These are phyloP conservation scores for Bicyclus anynana DNA, from an alignment of 1,140 invertebrate species.

Conservation along the genomic window DNA sequence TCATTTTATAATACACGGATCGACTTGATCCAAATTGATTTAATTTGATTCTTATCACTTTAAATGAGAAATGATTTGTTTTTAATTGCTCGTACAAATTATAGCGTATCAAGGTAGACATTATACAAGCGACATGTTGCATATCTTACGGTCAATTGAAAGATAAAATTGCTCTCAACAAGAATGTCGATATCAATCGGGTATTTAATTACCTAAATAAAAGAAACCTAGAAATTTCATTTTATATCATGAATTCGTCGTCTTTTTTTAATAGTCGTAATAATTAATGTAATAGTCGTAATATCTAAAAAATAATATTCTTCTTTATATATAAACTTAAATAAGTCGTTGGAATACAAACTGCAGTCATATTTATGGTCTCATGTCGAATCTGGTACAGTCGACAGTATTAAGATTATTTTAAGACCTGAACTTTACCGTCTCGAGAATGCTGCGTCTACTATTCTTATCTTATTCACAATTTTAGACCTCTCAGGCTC, in stretches of 20 bases:
- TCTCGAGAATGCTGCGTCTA: constrained; percentile 16
- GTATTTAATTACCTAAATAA: constrained; percentile 9
- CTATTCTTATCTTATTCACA: constrained; percentile 22
- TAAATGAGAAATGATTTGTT: background rate
- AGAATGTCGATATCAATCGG: constrained; percentile 16
- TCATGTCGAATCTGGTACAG: constrained; percentile 16
- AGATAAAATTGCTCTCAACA: constrained; percentile 13
- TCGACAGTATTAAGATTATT: constrained; percentile 38
- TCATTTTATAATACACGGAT: too few relatives aligned
- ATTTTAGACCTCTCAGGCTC: constrained; percentile 13
- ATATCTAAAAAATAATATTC: too few relatives aligned
- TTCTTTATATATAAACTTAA: background rate
- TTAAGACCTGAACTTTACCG: constrained; percentile 44
- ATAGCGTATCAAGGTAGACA: background rate
- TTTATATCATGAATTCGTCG: background rate
- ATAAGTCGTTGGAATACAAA: background rate
- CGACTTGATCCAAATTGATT: too few relatives aligned
- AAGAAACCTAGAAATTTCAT: background rate
- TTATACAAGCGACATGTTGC: background rate
- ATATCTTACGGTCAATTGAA: constrained; percentile 20
- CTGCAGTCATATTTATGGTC: background rate
- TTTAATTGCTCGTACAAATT: background rate
- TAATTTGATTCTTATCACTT: too few relatives aligned
- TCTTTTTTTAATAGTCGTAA: background rate
- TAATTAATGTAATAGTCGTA: background rate